Base-by-base conservation (phyloP, 1,140 invertebrate species). In the Argopecten irradians region DNA sequence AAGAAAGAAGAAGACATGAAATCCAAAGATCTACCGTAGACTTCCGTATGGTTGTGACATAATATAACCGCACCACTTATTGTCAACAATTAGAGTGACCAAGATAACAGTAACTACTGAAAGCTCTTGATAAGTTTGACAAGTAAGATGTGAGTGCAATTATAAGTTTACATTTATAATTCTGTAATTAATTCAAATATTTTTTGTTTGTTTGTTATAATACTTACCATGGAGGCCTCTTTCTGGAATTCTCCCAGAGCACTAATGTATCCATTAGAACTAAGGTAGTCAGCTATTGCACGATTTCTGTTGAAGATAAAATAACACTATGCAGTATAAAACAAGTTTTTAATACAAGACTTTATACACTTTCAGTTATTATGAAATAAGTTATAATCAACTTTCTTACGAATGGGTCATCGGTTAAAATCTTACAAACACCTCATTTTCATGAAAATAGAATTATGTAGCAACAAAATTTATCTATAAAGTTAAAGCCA, bases 241-340 rank as follows among this genome's bases (percentile, higher is more conserved):
- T 98, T 98, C 95, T 99, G 99, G 96, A 99, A 99, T 91, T 98
- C 97, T 96, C 99, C 98, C 93, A 99, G 96, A 89, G 99, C 97
- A 96, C 98, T 98, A 95, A 97, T 97, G 95, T 99, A 99, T 89
- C 99, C 99, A 97, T 99, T 99, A 95, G 97, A 98, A 96, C 97
- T 97, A 92, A 99, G 96, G 95, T 99, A 99, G 96, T 99, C 99
- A 95, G 99, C 99, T 96, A 99, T 99, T 95, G 99, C 99, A 97
- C 99, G 98, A 97, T 99, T 99, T 96, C 99, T 99, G 92, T 87
- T 95, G 91, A 90, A 85, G 87, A 86, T 88, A 86, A 86, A 90
- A 87, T 86, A 89, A 71, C 46, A 87, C 87, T 34, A 71, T 28
- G 9, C 9, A n/a, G 19, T 55, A 55, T n/a, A 55, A 14, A 55